These are phyloP conservation scores for Columbina picui DNA, from an alignment of 2,113 vertebrate species.

Conservation along the genomic window DNA sequence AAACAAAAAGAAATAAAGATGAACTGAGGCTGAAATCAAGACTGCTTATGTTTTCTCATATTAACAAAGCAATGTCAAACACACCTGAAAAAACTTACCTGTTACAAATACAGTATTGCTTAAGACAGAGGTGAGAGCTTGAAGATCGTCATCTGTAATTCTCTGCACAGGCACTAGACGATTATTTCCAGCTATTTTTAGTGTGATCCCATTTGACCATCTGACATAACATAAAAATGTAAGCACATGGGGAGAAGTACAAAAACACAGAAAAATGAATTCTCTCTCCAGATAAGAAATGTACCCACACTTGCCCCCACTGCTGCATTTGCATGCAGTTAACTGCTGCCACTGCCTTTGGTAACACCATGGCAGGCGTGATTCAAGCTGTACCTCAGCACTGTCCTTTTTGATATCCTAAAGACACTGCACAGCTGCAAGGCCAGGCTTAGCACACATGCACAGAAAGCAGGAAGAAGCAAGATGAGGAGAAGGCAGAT, in stretches of 20 bases:
- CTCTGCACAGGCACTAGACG: constrained; percentile 54
- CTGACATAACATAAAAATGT: background rate
- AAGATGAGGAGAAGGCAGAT: background rate
- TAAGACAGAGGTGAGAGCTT: constrained; percentile 73
- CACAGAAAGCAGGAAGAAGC: background rate
- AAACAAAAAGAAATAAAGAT: background rate
- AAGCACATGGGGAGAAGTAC: background rate
- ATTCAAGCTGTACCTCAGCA: background rate
- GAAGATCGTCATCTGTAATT: constrained; percentile 77
- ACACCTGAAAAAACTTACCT: constrained; percentile 70
- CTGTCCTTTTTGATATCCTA: background rate
- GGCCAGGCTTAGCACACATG: background rate
- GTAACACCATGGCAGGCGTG: rapidly evolving
- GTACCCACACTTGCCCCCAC: rapidly evolving
- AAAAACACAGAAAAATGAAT: background rate
- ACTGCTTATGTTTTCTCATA: background rate
- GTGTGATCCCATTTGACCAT: constrained; percentile 26
- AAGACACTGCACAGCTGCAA: background rate
- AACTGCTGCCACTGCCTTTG: background rate
- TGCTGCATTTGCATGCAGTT: background rate
- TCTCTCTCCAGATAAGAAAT: background rate
- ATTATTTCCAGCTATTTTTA: constrained; percentile 82
- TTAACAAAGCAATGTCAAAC: background rate
- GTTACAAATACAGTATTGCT: constrained; percentile 47
- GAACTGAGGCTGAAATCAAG: background rate